A percentile compares a stretch with the other conserved stretches of the same genome.
phyloP scores from a whole-genome alignment of 2,113 vertebrate genomes.

The Pan paniscus region DNA sequence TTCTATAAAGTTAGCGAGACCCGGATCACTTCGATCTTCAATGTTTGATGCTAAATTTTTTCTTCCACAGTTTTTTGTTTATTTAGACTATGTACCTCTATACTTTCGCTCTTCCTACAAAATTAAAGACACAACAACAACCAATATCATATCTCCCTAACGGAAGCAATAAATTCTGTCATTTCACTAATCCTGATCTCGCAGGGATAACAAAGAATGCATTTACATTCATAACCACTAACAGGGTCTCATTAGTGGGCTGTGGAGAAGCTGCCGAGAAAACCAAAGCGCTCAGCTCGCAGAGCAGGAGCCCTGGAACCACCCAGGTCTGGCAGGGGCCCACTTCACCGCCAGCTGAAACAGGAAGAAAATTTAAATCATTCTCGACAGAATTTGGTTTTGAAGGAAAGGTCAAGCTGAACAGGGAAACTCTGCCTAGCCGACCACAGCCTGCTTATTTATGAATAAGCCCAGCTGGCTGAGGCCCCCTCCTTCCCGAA shows the following conservation, averaged over 20 bases:
- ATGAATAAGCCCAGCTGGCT: rapidly evolving
- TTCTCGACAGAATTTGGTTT: rapidly evolving
- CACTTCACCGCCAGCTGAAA: neutral
- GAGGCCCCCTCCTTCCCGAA: too few species aligned
- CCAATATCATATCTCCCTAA: constrained; percentile 60
- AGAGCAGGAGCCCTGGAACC: neutral
- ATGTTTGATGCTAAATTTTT: neutral
- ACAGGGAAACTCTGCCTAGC: neutral
- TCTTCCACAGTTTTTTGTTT: constrained; percentile 21
- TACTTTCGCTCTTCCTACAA: neutral
- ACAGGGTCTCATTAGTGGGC: constrained; percentile 80
- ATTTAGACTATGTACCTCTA: constrained; percentile 30
- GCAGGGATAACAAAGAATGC: constrained; percentile 75
- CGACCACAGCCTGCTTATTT: neutral
- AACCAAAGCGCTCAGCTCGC: neutral
- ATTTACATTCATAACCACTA: constrained; percentile 78
- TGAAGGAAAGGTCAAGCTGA: neutral
- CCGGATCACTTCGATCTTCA: neutral
- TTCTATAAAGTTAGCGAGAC: constrained; percentile 26
- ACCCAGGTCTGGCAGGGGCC: constrained; percentile 5
- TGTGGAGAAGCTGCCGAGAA: constrained; percentile 64
- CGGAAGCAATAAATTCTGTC: constrained; percentile 79
- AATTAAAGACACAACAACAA: constrained; percentile 71
- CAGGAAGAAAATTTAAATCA: neutral
- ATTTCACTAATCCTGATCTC: constrained; percentile 75